These are phyloP conservation scores for Ceratosolen solmsi DNA, from an alignment of 1,140 invertebrate genomes.

Conservation along the genomic window DNA sequence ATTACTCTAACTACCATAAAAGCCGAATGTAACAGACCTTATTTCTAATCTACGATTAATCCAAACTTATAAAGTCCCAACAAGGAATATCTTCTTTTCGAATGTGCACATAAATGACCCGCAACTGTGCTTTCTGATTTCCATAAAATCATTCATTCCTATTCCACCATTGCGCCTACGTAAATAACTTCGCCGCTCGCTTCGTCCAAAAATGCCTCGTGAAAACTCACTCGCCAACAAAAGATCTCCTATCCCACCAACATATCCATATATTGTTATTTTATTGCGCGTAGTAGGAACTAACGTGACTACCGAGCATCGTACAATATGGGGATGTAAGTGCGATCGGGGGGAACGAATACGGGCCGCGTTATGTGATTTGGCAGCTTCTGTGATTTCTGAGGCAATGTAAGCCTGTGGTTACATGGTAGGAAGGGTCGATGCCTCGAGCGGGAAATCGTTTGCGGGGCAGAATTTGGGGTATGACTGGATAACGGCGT, in stretches of 20 bases:
- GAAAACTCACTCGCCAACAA: slow-evolving; percentile 47
- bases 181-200: too few relatives aligned
- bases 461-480: not conserved
- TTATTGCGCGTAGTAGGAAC: slow-evolving; percentile 17
- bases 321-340: not conserved
- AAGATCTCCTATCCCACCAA: slow-evolving; percentile 36
- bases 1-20: not conserved
- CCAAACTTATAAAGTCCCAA: not conserved
- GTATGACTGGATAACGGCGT: not conserved
- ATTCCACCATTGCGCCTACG: not conserved
- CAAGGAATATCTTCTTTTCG: not conserved
- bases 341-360: slow-evolving; percentile 51
- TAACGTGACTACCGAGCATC: not conserved
- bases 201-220: not conserved
- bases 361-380: slow-evolving; percentile 55
- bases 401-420: slow-evolving; percentile 51
- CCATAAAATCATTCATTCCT: slow-evolving; percentile 13
- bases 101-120: too few relatives aligned
- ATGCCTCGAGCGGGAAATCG: slow-evolving; percentile 8
- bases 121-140: not conserved
- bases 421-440: slow-evolving; percentile 48
- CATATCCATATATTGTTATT: slow-evolving; percentile 39
- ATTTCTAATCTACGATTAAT: not conserved
- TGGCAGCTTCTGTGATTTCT: slow-evolving; percentile 61
- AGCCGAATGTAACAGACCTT: not conserved